phyloP scores from a whole-genome alignment of 35 echinoderm and acorn worm genomes.

The Lytechinus variegatus region DNA sequence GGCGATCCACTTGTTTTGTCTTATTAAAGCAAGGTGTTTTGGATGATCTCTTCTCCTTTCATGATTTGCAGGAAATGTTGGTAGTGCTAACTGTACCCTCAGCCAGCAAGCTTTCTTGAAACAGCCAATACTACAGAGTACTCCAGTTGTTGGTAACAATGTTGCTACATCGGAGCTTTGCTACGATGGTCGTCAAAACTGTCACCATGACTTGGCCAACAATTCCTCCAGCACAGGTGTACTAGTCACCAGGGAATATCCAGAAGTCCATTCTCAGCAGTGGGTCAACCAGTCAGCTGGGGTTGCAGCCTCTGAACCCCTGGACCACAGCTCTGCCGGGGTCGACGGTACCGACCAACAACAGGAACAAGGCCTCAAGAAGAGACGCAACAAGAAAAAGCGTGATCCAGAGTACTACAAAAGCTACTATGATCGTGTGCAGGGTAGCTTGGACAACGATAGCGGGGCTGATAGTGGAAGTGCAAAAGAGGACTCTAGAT shows the following conservation, averaged over 20 bases:
- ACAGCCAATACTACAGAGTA: neutral
- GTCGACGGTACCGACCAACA: neutral
- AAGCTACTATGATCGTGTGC: conserved; percentile 64
- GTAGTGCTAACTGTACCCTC: neutral
- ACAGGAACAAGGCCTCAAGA: conserved; percentile 5
- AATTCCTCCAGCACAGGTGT: neutral
- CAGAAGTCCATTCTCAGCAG: neutral
- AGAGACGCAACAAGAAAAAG: conserved; percentile 81
- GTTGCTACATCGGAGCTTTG: neutral
- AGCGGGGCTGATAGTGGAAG: conserved; percentile 49
- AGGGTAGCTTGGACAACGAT: neutral
- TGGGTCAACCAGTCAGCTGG: conserved; percentile 19
- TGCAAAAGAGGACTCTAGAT: conserved; percentile 27
- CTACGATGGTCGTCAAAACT: neutral
- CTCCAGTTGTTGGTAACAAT: neutral
- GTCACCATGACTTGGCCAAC: neutral
- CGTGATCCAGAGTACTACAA: conserved; percentile 79
- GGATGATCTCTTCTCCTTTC: neutral
- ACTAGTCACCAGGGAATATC: neutral
- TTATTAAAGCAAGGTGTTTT: too few relatives aligned
- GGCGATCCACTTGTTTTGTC: too few relatives aligned
- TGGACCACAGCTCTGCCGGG: conserved; percentile 9
- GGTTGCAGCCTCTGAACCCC: neutral
- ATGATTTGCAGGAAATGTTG: neutral
- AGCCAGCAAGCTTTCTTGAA: neutral